These are phyloP conservation scores for Blomia tropicalis DNA, from an alignment of 2,888 invertebrate genomes.

Conservation along the genomic window DNA sequence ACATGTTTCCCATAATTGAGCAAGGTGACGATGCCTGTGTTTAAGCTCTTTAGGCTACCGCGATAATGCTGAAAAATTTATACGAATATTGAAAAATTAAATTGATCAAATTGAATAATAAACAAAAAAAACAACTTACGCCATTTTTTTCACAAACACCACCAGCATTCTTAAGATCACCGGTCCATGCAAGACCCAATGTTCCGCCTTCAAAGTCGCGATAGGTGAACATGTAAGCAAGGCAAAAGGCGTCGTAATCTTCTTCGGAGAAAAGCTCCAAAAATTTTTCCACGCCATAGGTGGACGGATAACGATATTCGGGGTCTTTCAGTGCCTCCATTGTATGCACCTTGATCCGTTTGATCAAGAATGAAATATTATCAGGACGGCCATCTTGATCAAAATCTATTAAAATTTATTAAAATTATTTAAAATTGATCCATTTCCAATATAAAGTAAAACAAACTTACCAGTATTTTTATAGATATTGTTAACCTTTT, in stretches of 20 bases:
- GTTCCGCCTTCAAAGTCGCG: conserved; percentile 90
- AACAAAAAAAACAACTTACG: conserved; percentile 44
- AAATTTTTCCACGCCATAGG: conserved; percentile 96
- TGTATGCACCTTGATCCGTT: conserved; percentile 82
- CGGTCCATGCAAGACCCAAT: conserved; percentile 93
- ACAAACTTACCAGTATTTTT: conserved; percentile 34
- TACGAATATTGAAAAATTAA: conserved; percentile 11
- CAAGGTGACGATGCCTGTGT: conserved; percentile 92
- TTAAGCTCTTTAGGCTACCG: conserved; percentile 78
- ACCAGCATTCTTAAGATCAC: conserved; percentile 84
- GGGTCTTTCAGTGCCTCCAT: conserved; percentile 66
- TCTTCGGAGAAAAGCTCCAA: conserved; percentile 93
- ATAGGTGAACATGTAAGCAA: conserved; percentile 97
- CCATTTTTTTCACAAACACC: conserved; percentile 96
- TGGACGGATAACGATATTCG: conserved; percentile 72
- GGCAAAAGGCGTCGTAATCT: conserved; percentile 92
- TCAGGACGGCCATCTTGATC: conserved; percentile 79
- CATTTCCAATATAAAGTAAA: neutral
- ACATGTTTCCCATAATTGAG: conserved; percentile 95
- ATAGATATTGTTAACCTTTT: conserved; percentile 57
- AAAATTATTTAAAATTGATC: neutral
- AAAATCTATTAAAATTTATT: conserved; percentile 50
- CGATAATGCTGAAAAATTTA: conserved; percentile 73
- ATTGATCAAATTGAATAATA: conserved; percentile 3
- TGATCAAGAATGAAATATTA: conserved; percentile 88